Evolutionary conservation across 30 jellyfish, hydroid and myxozoan genomes (phyloP), one percentile per base, ranked within the genome.

Genomic region (Cassiopea andromeda): DNA sequence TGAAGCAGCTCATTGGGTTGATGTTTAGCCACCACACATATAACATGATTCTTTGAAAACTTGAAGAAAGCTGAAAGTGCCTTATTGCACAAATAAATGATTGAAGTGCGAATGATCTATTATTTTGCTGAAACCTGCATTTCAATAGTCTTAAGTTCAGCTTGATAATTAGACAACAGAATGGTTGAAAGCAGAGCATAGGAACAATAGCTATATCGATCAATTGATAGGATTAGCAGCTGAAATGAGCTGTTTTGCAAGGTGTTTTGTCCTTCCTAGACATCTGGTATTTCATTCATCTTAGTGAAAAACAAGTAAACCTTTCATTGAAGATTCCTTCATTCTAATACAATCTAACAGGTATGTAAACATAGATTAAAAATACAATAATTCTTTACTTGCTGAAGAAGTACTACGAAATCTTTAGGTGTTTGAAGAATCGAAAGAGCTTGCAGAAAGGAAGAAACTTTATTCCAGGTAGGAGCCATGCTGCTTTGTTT

Each of bases 211-310:
- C 1, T 70, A 2, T 43, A 27, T 70, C 54, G 54, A 43, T 70
- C 54, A 70, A 27, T 70, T 50, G 79, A 70, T 70, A 1, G 79
- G 79, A 70, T 70, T 70, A 70, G 50, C 4, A 14, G 79, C 17
- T 70, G 79, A 43, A 70, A 70, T 70, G 79, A 43, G 79, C 79
- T 70, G 49, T 50, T 70, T 70, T 43, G 79, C 79, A 16, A 70
- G 49, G 8, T 1, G 50, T 43, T n/a, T 70, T 70, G 79, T 70
- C 6, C 79, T 2, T 4, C 79, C 19, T 43, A 19, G 27, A 70
- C 79, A 70, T 70, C 79, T 70, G 79, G 48, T 43, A 1, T 43
- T 19, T 19, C 57, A 70, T 19, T 6, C 9, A 70, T 1, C 43
- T 9, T 2, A 7, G 50, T 70, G 57, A 70, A 70, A 70, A 70